phyloP scores from a whole-genome alignment of 1,140 invertebrate species.

The Panagrolaimus sp. region DNA sequence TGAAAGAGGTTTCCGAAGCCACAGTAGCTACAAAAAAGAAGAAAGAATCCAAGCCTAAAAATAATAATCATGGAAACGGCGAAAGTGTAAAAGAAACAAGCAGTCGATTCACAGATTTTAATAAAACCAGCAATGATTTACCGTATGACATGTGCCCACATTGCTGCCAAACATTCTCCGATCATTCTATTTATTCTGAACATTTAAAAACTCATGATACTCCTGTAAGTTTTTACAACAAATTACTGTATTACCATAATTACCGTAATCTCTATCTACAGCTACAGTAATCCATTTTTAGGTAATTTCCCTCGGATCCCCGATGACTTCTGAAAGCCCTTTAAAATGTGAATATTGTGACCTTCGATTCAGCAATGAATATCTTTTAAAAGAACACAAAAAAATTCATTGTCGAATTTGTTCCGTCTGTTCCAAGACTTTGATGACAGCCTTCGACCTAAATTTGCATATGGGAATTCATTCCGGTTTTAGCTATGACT shows the following conservation, averaged over 20 bases:
- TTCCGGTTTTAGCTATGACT: slow-evolving; percentile 45
- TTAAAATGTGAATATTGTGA: slow-evolving; percentile 39
- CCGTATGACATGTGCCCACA: slow-evolving; percentile 48
- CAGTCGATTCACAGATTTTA: slow-evolving; percentile 4
- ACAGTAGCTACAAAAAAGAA: not conserved
- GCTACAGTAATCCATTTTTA: not conserved
- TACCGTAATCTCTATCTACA: too few species aligned
- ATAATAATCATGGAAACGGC: not conserved
- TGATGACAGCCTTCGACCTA: slow-evolving; percentile 45
- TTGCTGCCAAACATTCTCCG: slow-evolving; percentile 49
- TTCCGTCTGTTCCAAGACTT: slow-evolving; percentile 37
- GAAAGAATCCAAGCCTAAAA: not conserved
- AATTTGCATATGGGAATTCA: slow-evolving; percentile 49
- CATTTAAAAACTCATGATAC: slow-evolving; percentile 35
- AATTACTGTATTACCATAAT: too few species aligned
- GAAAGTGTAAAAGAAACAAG: not conserved
- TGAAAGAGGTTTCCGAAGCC: not conserved
- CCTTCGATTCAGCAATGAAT: slow-evolving; percentile 39
- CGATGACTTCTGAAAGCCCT: slow-evolving; percentile 17
- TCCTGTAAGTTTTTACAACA: slow-evolving; percentile 16
- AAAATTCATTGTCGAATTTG: slow-evolving; percentile 39
- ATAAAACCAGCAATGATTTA: slow-evolving; percentile 15
- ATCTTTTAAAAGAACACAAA: slow-evolving; percentile 35
- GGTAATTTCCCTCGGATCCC: slow-evolving; percentile 2
- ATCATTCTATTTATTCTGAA: slow-evolving; percentile 29